Base-by-base conservation (phyloP, 37 sponge, comb jelly and placozoan genomes). In the Chondrilla cf. caribensis region DNA sequence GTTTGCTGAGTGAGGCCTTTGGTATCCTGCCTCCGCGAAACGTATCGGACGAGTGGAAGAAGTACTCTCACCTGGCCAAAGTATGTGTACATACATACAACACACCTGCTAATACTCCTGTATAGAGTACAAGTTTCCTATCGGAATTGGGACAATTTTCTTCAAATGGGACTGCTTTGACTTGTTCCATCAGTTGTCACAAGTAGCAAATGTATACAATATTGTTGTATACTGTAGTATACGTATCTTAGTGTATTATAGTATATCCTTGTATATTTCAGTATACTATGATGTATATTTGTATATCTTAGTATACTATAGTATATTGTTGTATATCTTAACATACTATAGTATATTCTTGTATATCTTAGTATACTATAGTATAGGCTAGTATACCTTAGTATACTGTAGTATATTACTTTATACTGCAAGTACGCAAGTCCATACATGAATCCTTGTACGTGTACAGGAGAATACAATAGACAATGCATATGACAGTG, bases 1-100 rank as follows among this genome's bases (percentile, higher is more conserved):
- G 76, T 39, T 22, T 21, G 43, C 36, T 73, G 76, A 38, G 40
- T 9, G 44, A 73, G 44, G 29, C 76, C 36, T 73, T 73, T 73
- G 76, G 76, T 17, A 9, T 73, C 18, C 43, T 40, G 17, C 42
- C 41, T 14, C 76, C 76, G 2, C 42, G 36, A 1, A 73, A 73
- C 40, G 76, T 73, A 17, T 17, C 18, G 24, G 41, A 39, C 15
- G 76, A 73, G 36, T 73, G 76, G 76, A 73, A 25, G 44, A 73
- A 73, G 25, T 73, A 73, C 44, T 17, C 25, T 22, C 43, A 39
- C 6, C 25, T 73, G 7, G 38, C 76, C 38, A 73, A 73, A 25
- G 76, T 73, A 4, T 29, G 51, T 47, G 51, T 47, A 11, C 11
- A n/a, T n/a, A n/a, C n/a, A n/a, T n/a, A n/a, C n/a, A n/a, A n/a